phyloP scores from a whole-genome alignment of 2,113 vertebrate genomes.

The Myxocyprinus asiaticus region DNA sequence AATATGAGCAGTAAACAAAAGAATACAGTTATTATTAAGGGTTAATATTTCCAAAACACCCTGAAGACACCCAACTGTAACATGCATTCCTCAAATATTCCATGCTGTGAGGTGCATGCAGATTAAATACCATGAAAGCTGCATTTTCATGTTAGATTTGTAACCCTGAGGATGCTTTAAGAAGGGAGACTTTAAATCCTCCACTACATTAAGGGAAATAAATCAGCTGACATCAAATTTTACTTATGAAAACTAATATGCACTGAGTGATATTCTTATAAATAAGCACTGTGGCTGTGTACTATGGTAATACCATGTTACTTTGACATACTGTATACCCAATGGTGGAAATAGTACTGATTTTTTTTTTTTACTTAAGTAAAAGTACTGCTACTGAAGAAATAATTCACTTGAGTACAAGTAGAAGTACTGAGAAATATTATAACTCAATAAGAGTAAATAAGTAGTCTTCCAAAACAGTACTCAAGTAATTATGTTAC shows the following conservation, averaged over 20 bases:
- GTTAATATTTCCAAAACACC: background rate
- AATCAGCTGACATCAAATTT: background rate
- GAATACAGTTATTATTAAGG: background rate
- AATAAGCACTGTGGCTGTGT: background rate
- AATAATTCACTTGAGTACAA: no score
- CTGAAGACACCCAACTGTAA: background rate
- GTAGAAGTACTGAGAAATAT: no score
- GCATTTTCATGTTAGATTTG: background rate
- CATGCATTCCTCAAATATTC: background rate
- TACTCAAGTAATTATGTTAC: no score
- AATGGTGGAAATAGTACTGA: no score
- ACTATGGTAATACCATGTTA: background rate
- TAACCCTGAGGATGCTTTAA: background rate
- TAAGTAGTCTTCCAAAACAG: no score
- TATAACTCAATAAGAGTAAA: no score
- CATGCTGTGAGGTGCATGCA: background rate
- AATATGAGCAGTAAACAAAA: background rate
- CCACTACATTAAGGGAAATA: no score
- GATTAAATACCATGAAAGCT: background rate
- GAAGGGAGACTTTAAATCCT: no score
- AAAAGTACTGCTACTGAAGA: no score
- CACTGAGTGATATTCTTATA: background rate
- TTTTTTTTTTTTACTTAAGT: no score
- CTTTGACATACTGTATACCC: no score
- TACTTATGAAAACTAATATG: background rate